Evolutionary conservation across 92 coral and sea anemone genomes (phyloP), one percentile per base, ranked within the genome.

Genomic region (Paragorgia papillata): DNA sequence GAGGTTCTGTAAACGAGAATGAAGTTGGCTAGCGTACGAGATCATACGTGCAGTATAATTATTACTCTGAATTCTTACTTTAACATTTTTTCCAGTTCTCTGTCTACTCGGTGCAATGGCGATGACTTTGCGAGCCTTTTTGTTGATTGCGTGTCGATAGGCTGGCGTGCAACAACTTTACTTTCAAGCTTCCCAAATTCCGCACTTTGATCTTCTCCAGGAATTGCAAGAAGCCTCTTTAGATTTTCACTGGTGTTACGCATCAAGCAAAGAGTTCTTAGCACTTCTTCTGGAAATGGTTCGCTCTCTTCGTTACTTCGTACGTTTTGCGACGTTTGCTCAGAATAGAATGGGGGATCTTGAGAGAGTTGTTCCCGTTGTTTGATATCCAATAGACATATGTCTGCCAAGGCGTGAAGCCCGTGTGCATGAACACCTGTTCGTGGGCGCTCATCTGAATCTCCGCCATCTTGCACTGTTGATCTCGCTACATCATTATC

Each of bases 371-470:
- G 62, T 33, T 71, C 78, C 18, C 78, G 63, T 34, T 71, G 34
- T 37, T 71, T 71, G 20, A 63, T 63, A 33, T 63, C 69, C 62
- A 71, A 34, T 1, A 94, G 53, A 63, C 98, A 94, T 57, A 94
- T 81, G 66, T 94, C 98, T 3, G 98, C 98, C 50, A 94, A 83
- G 14, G 98, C 92, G 65, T 94, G 98, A 26, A 94, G 89, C n/a
- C 97, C 97, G 56, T 80, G 90, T 3, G 90, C 78, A 32, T 24
- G 63, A 22, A 26, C 49, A 29, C 78, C 51, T 17, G 19, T 6
- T 21, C 50, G 1, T 22, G 15, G 4, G 31, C 5, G 51, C 26
- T 27, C 63, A 21, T 48, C 61, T 2, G 51, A 25, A 15, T 17
- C 8, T 9, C 32, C 40, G 26, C 37, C 78, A 54, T 71, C 13